Conservation (phyloP, 2,113 vertebrate genomes). For the Halichoerus grypus region DNA sequence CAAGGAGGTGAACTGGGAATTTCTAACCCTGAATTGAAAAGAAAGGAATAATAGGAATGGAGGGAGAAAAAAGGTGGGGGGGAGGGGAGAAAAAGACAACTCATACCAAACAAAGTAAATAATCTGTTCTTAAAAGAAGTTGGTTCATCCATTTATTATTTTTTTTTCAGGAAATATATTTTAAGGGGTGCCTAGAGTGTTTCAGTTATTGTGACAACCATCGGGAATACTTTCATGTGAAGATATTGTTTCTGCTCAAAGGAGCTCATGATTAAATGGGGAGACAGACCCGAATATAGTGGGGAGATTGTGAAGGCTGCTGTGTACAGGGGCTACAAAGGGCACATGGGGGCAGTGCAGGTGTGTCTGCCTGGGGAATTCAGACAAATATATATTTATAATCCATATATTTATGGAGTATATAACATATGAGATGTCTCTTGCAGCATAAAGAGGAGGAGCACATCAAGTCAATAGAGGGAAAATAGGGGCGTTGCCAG, state of each 20-base stretch:
- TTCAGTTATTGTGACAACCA: neutral
- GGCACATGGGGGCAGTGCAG: accelerated
- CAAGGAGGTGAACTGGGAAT: neutral
- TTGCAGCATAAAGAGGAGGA: neutral
- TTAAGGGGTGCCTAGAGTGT: neutral
- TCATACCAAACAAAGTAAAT: neutral
- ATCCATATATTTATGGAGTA: neutral
- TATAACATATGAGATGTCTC: neutral
- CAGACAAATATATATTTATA: neutral
- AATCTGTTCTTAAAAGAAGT: neutral
- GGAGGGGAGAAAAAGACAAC: neutral
- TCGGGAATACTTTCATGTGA: neutral
- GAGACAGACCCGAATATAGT: neutral
- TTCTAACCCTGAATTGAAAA: constrained; percentile 44
- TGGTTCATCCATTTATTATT: neutral
- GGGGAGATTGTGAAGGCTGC: neutral
- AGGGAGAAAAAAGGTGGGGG: neutral
- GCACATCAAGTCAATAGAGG: neutral
- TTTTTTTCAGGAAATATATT: neutral
- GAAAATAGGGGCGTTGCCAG: neutral
- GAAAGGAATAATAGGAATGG: neutral
- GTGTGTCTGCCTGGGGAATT: neutral
- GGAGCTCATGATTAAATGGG: neutral
- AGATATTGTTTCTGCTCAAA: neutral
- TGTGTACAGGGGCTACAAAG: accelerated